A percentile compares a stretch with the other conserved stretches of the same genome.
These are phyloP conservation scores for Seladonia tumulorum DNA, from an alignment of 2,888 invertebrate species.

Conservation along the genomic window DNA sequence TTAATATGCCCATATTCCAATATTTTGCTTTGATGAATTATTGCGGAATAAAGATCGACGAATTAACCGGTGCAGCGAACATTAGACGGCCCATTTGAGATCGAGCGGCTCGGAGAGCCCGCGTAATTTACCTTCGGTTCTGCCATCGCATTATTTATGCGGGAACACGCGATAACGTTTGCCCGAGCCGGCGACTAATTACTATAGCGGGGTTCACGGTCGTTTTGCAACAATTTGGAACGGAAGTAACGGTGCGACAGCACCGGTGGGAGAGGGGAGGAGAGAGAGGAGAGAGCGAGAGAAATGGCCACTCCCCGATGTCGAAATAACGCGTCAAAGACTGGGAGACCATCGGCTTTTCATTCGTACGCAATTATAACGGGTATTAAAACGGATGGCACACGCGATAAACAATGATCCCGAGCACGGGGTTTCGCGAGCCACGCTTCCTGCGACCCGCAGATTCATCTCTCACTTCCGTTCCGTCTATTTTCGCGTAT, in stretches of 20 bases:
- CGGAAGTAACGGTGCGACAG: background rate
- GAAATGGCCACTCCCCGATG: background rate
- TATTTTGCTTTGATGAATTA: too few species aligned
- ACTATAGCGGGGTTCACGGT: conserved; percentile 31
- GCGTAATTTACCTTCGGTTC: conserved; percentile 36
- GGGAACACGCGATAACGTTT: conserved; percentile 47
- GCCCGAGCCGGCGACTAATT: conserved; percentile 38
- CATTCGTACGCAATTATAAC: conserved; percentile 43
- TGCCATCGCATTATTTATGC: conserved; percentile 50
- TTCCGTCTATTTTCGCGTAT: conserved; percentile 23
- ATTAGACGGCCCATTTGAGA: conserved; percentile 46
- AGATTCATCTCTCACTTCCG: conserved; percentile 19
- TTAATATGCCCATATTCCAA: too few species aligned
- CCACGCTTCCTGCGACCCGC: conserved; percentile 33
- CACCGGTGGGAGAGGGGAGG: background rate
- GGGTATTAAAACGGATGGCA: conserved; percentile 48
- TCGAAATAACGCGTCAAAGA: conserved; percentile 54
- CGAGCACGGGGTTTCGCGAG: conserved; percentile 19
- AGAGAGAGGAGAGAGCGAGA: background rate
- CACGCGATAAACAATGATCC: conserved; percentile 45
- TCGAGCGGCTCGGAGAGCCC: background rate
- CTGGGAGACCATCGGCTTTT: conserved; percentile 40
- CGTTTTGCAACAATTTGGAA: conserved; percentile 48
- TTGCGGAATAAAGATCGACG: background rate
- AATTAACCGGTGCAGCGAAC: background rate